Base-by-base conservation (phyloP, 1,140 invertebrate species). In the Drosophila burlai region DNA sequence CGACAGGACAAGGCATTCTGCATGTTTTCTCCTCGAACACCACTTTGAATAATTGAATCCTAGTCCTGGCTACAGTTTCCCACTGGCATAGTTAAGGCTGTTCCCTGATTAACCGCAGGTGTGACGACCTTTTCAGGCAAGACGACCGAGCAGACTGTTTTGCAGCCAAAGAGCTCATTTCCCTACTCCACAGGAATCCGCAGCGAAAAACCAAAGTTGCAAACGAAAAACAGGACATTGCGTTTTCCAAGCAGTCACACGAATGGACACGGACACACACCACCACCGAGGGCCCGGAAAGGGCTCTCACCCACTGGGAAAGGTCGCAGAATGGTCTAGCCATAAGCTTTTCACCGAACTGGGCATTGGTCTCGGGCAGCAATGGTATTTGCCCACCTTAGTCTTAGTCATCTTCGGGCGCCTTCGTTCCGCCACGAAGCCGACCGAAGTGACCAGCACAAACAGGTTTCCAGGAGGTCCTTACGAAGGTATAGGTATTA, bases 141-240 rank as follows among this genome's bases (percentile, higher is more conserved):
- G 69, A 47, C 38, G 31, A 72, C 54, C 65, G 72, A 31, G 65
- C 80, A 49, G 68, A 87, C 83, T 87, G 83, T 66, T 83, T 83
- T 81, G 66, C 66, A 80, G 31, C 15, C 29, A 47, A 72, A 52
- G 63, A 29, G 36, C 54, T 72, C 54, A 79, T 86, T 86, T 86
- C 78, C 84, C 75, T 89, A 81, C 66, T 31, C 8, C 31, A 31
- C 31, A 61, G 59, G 75, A 81, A 75, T 72, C 75, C 43, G 63
- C 43, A 66, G 76, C 72, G 76, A 74, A 78, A 38, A 78, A 29
- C 72, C 46, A 90, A 65, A 84, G 71, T 84, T 89, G 81, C 84
- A 89, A 90, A 89, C 75, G 85, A 81, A 79, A 83, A 80, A 81
- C 77, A 66, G 84, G 85, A 81, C 84, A 89, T 86, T 89, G 84